Percentiles rank a stretch among this genome's conserved stretches.
Evolutionary conservation across 2,888 invertebrate genomes (phyloP).

Genomic region (Erebia ligea): DNA sequence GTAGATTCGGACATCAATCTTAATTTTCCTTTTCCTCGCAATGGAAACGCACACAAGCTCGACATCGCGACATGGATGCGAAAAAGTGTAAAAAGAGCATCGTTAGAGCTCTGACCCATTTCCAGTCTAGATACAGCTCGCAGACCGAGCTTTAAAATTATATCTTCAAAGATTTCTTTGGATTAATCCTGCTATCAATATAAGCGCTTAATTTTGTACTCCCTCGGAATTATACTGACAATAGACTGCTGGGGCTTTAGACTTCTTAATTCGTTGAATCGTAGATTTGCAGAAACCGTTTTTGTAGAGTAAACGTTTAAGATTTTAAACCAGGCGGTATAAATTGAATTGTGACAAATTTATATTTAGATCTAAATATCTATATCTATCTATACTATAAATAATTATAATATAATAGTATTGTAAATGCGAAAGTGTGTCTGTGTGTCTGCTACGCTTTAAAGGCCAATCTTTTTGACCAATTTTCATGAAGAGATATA

Average conservation of each 20-base stretch:
- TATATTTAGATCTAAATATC: neutral
- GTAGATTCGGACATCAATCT: neutral
- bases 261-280: neutral
- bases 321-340: neutral
- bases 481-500: too few relatives aligned
- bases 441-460: too few relatives aligned
- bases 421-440: too few relatives aligned
- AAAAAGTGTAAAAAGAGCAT: conserved; percentile 59
- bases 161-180: conserved; percentile 38
- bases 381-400: too few relatives aligned
- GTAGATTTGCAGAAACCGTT: neutral
- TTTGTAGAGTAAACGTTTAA: neutral
- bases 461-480: too few relatives aligned
- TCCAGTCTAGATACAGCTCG: conserved; percentile 41
- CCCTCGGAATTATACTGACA: conserved; percentile 19
- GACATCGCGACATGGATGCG: conserved; percentile 39
- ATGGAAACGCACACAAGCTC: conserved; percentile 32
- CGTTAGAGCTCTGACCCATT: conserved; percentile 66
- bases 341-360: neutral
- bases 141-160: conserved; percentile 26
- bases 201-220: conserved; percentile 36
- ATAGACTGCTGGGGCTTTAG: conserved; percentile 5
- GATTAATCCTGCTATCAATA: conserved; percentile 32
- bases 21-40: neutral
- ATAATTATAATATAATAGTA: too few relatives aligned